A percentile compares a stretch with the other conserved stretches of the same genome.
phyloP scores from a whole-genome alignment of 2,888 invertebrate genomes.

The Sycophila texana region DNA sequence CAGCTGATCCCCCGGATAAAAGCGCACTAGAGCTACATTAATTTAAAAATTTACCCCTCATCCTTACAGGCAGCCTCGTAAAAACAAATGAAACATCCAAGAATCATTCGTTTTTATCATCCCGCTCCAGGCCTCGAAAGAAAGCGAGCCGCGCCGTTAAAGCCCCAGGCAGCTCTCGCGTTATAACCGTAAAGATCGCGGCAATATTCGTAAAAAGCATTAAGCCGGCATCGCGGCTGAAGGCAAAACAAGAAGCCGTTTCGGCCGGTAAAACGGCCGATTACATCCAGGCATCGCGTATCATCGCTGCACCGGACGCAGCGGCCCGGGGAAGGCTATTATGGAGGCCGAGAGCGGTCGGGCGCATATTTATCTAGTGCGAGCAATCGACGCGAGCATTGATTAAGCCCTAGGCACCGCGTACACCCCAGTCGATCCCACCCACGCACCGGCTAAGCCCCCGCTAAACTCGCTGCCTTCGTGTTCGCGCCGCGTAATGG shows the following conservation, averaged over 20 bases:
- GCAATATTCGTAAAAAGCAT: neutral
- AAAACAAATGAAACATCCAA: too few relatives aligned
- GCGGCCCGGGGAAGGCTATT: too few relatives aligned
- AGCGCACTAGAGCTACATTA: too few relatives aligned
- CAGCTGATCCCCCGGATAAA: too few relatives aligned
- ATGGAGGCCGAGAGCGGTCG: neutral
- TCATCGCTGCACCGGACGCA: too few relatives aligned
- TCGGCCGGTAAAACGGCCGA: neutral
- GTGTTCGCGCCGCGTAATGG: conserved; percentile 20
- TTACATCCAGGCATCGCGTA: neutral
- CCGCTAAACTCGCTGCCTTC: neutral
- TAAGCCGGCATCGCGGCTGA: too few relatives aligned
- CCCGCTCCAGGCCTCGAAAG: neutral
- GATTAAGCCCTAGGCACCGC: conserved; percentile 1
- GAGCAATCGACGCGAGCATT: conserved; percentile 12
- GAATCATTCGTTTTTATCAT: neutral
- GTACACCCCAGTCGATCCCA: too few relatives aligned
- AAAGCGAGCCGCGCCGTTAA: too few relatives aligned
- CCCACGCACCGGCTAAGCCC: neutral
- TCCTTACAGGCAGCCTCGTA: too few relatives aligned
- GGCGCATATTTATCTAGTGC: neutral
- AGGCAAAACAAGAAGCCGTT: too few relatives aligned
- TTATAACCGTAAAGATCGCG: neutral
- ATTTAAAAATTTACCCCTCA: too few relatives aligned
- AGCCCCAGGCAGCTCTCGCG: neutral